Evolutionary conservation across 1,140 invertebrate genomes (phyloP), one percentile per base, ranked within the genome.

Genomic region (Doryteuthis pealeii): DNA sequence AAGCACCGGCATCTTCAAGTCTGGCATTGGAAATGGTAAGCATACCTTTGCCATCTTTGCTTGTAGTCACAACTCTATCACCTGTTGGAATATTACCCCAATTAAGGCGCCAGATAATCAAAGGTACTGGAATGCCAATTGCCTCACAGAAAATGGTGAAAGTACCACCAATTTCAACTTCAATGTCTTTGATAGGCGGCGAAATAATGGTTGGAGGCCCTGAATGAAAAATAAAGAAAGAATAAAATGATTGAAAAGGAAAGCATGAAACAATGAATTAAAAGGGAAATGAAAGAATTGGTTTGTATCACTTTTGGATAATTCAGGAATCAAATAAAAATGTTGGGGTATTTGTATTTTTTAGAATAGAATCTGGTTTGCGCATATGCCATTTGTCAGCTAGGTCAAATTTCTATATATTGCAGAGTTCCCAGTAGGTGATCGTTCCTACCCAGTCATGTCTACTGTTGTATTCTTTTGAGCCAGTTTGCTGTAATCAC

Each of bases 71-170:
- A 0, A 96, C 96, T 83, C 97, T 94, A 2, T 91, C 88, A 0
- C 96, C 96, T n/a, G 85, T 79, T 33, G 90, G 90, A 31, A 99
- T 92, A 82, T 98, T 95, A 4, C 96, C 95, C 97, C 97, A 99
- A 89, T 99, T 99, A 1, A 96, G 90, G 71, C 97, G 91, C 97
- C 97, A 99, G 30, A 94, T 93, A 74, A 99, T 94, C 68, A 95
- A 91, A 0, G 98, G 97, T 0, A 91, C 92, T 0, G 98, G 98
- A 0, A 94, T 91, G 67, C 96, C 98, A 2, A 94, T 91, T 0
- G 96, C 96, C 32, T 91, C 91, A 83, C 98, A 99, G 6, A 90
- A 91, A 30, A 99, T 90, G 2, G 91, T 91, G 71, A 99, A 91
- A 0, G 91, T 89, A 3, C 92, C 92, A 5, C 94, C 94, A 62